A percentile compares a stretch with the other conserved stretches of the same genome.
Conservation (phyloP, 2,797 vertebrate species). For the Streptopelia turtur region DNA sequence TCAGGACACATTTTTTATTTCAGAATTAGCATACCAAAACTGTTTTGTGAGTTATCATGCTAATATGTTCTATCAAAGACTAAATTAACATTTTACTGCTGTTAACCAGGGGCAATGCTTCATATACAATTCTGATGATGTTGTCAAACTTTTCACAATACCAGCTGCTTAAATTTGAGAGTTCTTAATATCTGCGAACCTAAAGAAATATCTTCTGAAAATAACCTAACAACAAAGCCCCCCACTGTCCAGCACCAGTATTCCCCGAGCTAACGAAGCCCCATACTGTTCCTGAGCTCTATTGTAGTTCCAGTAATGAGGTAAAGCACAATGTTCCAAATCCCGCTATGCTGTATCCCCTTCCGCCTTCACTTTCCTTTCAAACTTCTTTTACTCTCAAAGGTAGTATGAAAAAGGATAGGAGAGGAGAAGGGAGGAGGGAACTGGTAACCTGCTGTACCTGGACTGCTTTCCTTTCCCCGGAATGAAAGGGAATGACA, state of each 20-base stretch:
- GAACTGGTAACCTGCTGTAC: background rate
- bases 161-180: slow-evolving; percentile 62
- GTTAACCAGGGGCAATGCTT: slow-evolving; percentile 63
- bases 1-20: slow-evolving; percentile 65
- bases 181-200: background rate
- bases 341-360: background rate
- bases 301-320: background rate
- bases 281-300: background rate
- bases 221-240: background rate
- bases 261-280: slow-evolving; percentile 25
- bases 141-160: slow-evolving; percentile 53
- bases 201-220: slow-evolving; percentile 29
- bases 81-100: slow-evolving; percentile 75
- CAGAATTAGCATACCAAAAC: slow-evolving; percentile 70
- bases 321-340: background rate
- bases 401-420: background rate
- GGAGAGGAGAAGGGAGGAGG: background rate
- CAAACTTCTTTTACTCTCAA: background rate
- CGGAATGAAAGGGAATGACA: background rate
- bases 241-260: background rate
- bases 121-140: slow-evolving; percentile 58
- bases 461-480: background rate
- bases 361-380: background rate
- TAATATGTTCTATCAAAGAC: slow-evolving; percentile 73
- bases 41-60: slow-evolving; percentile 69